These are phyloP conservation scores for Polylopha cassiicola DNA, from an alignment of 2,888 invertebrate species.

Conservation along the genomic window DNA sequence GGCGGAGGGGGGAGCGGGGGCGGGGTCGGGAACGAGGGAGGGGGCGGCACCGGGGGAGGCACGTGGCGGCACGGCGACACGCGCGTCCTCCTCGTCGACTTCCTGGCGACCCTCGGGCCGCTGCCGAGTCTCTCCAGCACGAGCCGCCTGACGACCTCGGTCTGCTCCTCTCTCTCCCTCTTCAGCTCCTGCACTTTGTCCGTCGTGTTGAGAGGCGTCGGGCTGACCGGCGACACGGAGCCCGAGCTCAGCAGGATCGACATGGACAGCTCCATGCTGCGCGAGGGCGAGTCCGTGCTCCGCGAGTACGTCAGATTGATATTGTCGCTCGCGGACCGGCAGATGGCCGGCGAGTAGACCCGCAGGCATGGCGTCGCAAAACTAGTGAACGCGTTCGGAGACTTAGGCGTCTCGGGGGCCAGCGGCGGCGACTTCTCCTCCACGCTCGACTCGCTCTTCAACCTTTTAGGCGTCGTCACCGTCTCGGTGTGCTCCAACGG, in stretches of 20 bases:
- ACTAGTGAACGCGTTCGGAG: constrained; percentile 24
- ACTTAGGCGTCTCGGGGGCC: constrained; percentile 43
- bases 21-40: constrained; percentile 34
- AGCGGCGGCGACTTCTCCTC: constrained; percentile 53
- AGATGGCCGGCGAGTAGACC: constrained; percentile 62
- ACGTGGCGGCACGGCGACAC: constrained; percentile 38
- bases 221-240: constrained; percentile 50
- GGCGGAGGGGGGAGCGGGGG: constrained; percentile 31
- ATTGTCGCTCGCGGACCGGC: constrained; percentile 66
- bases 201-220: constrained; percentile 69
- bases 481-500: constrained; percentile 40
- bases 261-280: constrained; percentile 42
- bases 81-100: constrained; percentile 38
- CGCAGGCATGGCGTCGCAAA: constrained; percentile 41
- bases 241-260: constrained; percentile 47
- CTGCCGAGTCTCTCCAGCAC: constrained; percentile 85
- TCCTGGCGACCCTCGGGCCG: constrained; percentile 37
- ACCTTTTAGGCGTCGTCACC: constrained; percentile 27
- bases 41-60: constrained; percentile 32
- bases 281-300: constrained; percentile 43
- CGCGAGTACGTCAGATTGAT: constrained; percentile 48
- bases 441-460: constrained; percentile 30
- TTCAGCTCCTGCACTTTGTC: constrained; percentile 86
- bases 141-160: constrained; percentile 88
- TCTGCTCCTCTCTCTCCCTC: constrained; percentile 88